Evolutionary conservation across 2,888 invertebrate genomes (phyloP).

Genomic region (Brenthis hecate): DNA sequence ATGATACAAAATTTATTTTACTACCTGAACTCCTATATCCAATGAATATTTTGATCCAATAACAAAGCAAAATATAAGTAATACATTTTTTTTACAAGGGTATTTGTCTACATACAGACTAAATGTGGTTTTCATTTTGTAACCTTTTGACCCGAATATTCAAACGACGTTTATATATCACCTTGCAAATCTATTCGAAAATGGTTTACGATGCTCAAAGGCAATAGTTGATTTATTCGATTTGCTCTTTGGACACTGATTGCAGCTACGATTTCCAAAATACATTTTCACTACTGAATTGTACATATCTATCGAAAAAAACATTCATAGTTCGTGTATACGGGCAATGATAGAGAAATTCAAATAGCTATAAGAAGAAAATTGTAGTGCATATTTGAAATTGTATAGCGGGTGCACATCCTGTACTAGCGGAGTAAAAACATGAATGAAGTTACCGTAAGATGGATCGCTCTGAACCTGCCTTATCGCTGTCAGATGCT

Average conservation of each 20-base stretch:
- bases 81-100: not conserved
- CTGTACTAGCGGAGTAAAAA: slow-evolving; percentile 49
- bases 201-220: slow-evolving; percentile 65
- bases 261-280: slow-evolving; percentile 47
- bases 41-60: slow-evolving; percentile 4
- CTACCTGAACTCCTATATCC: not conserved
- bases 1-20: slow-evolving; percentile 44
- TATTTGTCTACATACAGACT: not conserved
- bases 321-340: slow-evolving; percentile 8
- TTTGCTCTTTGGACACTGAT: slow-evolving; percentile 71
- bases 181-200: slow-evolving; percentile 51
- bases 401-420: slow-evolving; percentile 48
- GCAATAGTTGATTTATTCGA: slow-evolving; percentile 69
- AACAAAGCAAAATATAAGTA: not conserved
- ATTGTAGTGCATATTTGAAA: slow-evolving; percentile 44
- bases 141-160: slow-evolving; percentile 18
- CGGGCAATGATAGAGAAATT: slow-evolving; percentile 15
- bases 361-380: slow-evolving; percentile 31
- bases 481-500: slow-evolving; percentile 56
- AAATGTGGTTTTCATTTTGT: slow-evolving; percentile 7
- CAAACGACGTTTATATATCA: slow-evolving; percentile 47
- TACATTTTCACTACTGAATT: slow-evolving; percentile 22
- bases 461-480: slow-evolving; percentile 46
- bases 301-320: slow-evolving; percentile 12
- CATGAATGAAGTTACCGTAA: slow-evolving; percentile 53